Base-by-base conservation (phyloP, 2,888 invertebrate species). In the Oxyteleia sp. region DNA sequence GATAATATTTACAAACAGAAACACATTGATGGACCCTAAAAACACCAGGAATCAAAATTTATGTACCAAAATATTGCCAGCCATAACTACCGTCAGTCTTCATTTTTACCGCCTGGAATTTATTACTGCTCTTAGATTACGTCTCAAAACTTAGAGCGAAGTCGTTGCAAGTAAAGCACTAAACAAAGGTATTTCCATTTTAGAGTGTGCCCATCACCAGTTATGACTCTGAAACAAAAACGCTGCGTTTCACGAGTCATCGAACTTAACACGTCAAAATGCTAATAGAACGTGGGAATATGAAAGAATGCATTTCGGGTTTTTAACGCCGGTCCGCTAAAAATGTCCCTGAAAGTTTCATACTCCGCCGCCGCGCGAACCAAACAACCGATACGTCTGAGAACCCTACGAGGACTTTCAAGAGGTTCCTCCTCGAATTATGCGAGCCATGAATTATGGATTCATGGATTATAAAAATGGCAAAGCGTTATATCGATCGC, bases 251-350 rank as follows among this genome's bases (percentile, higher is more conserved):
- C 87, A 88, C 87, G 87, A 87, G 49, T 85, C 89, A 89, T 89
- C 87, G 88, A 90, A 86, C 86, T 90, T 89, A 88, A 90, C 85
- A 84, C 85, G 84, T 38, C 51, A 61, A 74, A 68, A 85, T 79
- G 87, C 83, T 85, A 72, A 89, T 85, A 84, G 87, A 89, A 89
- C 88, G 88, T 90, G 89, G 85, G 87, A 89, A 76, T 63, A 43
- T 51, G 61, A 26, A 74, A 64, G 16, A 35, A 20, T 38, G 41
- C 53, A 38, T 66, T 75, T 38, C 49, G 18, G 66, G 15, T 29
- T 75, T 64, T 68, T 72, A 82, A 43, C 51, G 13, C 16, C 51
- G 26, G 41, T 20, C n/a, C 51, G 38, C 61, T 55, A 49, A 66
- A 76, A 71, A 59, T 47, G 63, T 71, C 45, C 18, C 47, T 13